A percentile compares a stretch with the other conserved stretches of the same genome.
These are phyloP conservation scores for Nomada ferruginata DNA, from an alignment of 2,888 invertebrate genomes.

Conservation along the genomic window DNA sequence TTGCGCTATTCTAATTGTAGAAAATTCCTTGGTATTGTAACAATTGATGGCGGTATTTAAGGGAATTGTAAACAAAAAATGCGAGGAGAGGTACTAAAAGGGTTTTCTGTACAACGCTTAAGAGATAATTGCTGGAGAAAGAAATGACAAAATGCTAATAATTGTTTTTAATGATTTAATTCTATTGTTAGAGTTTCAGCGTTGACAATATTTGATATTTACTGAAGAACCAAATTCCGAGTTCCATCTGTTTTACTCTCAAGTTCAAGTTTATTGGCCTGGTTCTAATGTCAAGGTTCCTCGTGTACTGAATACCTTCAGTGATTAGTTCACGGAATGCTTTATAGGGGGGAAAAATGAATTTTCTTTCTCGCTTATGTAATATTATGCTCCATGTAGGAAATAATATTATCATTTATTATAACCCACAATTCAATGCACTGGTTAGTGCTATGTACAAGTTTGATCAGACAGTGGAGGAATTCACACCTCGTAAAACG, in stretches of 20 bases:
- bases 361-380: not conserved
- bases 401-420: too few species aligned
- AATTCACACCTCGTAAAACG: too few species aligned
- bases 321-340: conserved; percentile 25
- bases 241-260: conserved; percentile 24
- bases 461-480: too few species aligned
- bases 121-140: too few species aligned
- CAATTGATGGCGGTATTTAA: not conserved
- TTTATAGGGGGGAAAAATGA: not conserved
- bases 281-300: conserved; percentile 59
- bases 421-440: too few species aligned
- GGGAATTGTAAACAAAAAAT: too few species aligned
- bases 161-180: too few species aligned
- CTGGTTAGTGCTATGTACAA: too few species aligned
- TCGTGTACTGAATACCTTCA: conserved; percentile 38
- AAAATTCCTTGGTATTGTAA: not conserved
- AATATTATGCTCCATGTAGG: not conserved
- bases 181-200: too few species aligned
- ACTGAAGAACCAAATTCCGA: not conserved
- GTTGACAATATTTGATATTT: not conserved
- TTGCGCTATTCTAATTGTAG: not conserved
- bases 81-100: too few species aligned
- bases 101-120: too few species aligned
- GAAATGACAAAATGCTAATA: too few species aligned
- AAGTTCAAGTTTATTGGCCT: conserved; percentile 45